Base-by-base conservation (phyloP, 2,113 vertebrate species). In the Saguinus imperator region DNA sequence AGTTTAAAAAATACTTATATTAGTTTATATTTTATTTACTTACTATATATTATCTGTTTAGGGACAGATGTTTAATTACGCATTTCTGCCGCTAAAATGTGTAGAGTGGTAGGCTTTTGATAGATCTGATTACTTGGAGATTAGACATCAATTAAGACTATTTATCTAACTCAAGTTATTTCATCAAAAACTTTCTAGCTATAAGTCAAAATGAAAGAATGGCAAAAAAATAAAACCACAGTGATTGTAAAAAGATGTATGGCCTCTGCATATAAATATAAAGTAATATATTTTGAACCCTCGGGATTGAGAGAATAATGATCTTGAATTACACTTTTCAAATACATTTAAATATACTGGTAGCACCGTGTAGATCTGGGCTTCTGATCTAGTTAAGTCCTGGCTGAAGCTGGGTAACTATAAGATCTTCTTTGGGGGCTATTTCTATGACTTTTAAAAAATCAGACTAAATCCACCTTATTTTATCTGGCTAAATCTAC, bases 101-200 rank as follows among this genome's bases (percentile, higher is more conserved):
- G 8, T 50, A 82, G 43, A 85, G 45, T 7, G 84, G 81, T 91
- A 89, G 23, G 40, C 35, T 7, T 93, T 95, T 87, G 52, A 25
- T 66, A 93, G 57, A 83, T 93, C 32, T 95, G 37, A 81, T 84
- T 50, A 87, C 52, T 82, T 88, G 64, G 66, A 87, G 70, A 64
- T 96, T 84, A 92, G 95, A 64, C 37, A 85, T 89, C 20, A 84
- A 2, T 83, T 80, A 96, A 92, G 64, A 81, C 23, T 77, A 35
- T 91, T 89, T 76, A 79, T 80, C 64, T 79, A 45, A 88, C 21
- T 82, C 58, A 92, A 58, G 35, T 70, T 96, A 93, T 80, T 77
- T 75, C n/a, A 94, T 73, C 55, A 89, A 89, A 94, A 57, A 57
- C 35, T 93, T 88, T 8, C 11, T 82, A 83, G 61, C 29, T 75